A percentile compares a stretch with the other conserved stretches of the same genome.
Conservation (phyloP, 2,888 invertebrate species). For the Osedax fenrisi region DNA sequence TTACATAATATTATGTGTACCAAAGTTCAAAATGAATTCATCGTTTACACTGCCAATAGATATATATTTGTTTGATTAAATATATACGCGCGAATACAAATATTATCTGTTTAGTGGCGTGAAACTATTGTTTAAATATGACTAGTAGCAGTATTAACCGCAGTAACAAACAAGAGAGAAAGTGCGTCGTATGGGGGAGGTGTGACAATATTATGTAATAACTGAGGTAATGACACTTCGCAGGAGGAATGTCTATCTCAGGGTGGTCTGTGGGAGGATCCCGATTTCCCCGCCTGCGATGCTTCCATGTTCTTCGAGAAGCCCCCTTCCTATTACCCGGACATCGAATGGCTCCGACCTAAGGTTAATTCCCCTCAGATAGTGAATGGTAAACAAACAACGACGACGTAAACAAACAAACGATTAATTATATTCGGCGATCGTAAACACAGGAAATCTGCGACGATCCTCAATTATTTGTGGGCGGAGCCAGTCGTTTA, state of each 20-base stretch:
- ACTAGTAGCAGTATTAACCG: no score
- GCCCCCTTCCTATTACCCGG: constrained; percentile 60
- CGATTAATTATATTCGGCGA: constrained; percentile 35
- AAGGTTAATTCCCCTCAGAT: constrained; percentile 47
- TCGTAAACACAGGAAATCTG: constrained; percentile 61
- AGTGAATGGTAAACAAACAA: background rate
- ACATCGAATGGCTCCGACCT: constrained; percentile 82
- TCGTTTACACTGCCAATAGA: no score
- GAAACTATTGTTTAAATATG: no score
- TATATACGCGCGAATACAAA: no score
- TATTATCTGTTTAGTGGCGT: no score
- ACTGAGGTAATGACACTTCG: no score
- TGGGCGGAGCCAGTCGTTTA: constrained; percentile 86
- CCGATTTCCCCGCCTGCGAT: constrained; percentile 71
- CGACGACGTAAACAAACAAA: background rate
- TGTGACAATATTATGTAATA: no score
- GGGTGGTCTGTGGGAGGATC: constrained; percentile 75
- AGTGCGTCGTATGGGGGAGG: no score
- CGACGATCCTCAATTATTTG: constrained; percentile 64
- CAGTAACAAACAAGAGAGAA: no score
- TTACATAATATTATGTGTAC: no score
- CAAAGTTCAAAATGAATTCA: no score
- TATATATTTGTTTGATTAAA: no score
- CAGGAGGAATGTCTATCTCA: constrained; percentile 63
- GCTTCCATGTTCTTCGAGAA: constrained; percentile 72